Evolutionary conservation across 2,113 vertebrate species (phyloP).

Genomic region (Hemiscyllium ocellatum): DNA sequence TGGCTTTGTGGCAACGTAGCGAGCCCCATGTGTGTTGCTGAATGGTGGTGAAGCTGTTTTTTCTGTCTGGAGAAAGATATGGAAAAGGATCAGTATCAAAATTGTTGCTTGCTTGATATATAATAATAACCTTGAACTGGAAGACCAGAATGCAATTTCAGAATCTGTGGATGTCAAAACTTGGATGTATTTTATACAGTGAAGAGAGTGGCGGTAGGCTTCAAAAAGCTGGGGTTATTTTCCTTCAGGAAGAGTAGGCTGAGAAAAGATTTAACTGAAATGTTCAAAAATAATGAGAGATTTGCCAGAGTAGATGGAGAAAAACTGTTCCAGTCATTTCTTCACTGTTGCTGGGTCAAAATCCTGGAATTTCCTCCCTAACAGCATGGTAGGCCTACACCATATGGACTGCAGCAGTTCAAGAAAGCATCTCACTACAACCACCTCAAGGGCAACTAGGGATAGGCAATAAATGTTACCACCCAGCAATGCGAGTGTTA

Average conservation of each 20-base stretch:
- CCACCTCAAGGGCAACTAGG: too few species aligned
- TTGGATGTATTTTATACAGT: not conserved
- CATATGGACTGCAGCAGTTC: too few species aligned
- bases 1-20: too few species aligned
- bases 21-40: too few species aligned
- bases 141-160: not conserved
- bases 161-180: not conserved
- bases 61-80: not conserved
- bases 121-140: not conserved
- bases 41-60: not conserved
- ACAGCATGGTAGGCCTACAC: too few species aligned
- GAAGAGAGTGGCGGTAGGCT: not conserved
- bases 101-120: not conserved
- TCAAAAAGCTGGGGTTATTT: not conserved
- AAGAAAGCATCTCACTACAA: too few species aligned
- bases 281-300: too few species aligned
- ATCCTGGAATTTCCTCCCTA: too few species aligned
- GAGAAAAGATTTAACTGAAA: not conserved
- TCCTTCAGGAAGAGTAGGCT: not conserved
- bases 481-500: too few species aligned
- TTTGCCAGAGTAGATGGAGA: not conserved
- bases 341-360: too few species aligned
- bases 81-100: not conserved
- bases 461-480: too few species aligned
- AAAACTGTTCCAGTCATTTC: not conserved